Percentiles rank a stretch among this genome's conserved stretches.
These are phyloP conservation scores for Hirtodrosophila histrioides DNA, from an alignment of 2,888 invertebrate species.

Conservation along the genomic window DNA sequence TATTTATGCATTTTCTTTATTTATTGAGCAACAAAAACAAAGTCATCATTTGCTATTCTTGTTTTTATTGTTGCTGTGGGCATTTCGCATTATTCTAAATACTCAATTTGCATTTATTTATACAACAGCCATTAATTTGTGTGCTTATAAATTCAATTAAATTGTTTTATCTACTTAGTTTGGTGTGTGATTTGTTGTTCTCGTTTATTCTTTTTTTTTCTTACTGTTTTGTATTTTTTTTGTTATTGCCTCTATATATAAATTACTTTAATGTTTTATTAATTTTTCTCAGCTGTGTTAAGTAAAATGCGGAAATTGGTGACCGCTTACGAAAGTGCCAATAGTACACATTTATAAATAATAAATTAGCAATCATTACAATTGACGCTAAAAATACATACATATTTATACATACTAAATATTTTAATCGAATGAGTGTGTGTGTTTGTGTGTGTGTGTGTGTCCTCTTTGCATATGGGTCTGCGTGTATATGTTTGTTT, in stretches of 20 bases:
- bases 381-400: constrained; percentile 19
- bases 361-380: constrained; percentile 47
- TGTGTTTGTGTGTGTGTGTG: constrained; percentile 7
- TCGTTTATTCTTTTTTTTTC: constrained; percentile 22
- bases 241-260: constrained; percentile 34
- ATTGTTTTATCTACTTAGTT: constrained; percentile 63
- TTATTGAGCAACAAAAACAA: constrained; percentile 68
- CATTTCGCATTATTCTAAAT: constrained; percentile 70
- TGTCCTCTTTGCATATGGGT: constrained; percentile 42
- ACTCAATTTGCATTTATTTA: constrained; percentile 76
- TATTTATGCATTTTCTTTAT: constrained; percentile 72
- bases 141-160: constrained; percentile 76
- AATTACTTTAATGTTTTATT: constrained; percentile 72
- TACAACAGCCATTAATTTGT: constrained; percentile 67
- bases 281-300: constrained; percentile 61
- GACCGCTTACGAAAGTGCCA: constrained; percentile 43
- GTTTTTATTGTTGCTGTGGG: constrained; percentile 35
- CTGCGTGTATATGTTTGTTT: constrained; percentile 20
- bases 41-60: constrained; percentile 49
- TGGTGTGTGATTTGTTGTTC: constrained; percentile 55
- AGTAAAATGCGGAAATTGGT: constrained; percentile 72
- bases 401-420: background rate
- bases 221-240: constrained; percentile 27
- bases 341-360: constrained; percentile 44
- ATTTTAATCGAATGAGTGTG: background rate